Evolutionary conservation across 2,797 vertebrate species (phyloP), one percentile per base, ranked within the genome.

Genomic region (Perodicticus potto): DNA sequence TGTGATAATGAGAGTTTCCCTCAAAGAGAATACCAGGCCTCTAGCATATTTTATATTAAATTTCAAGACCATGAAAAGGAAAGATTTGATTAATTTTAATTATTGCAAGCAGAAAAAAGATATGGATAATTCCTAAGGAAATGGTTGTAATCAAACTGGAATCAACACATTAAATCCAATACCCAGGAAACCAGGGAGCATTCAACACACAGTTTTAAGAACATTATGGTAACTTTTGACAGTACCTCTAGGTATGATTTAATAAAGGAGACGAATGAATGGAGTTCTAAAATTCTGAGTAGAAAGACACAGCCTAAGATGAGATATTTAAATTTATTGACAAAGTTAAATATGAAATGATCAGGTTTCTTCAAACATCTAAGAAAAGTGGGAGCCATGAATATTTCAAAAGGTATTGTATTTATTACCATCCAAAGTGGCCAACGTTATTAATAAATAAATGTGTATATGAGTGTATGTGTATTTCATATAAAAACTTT

Each of bases 41-140:
- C 45, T 2, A 89, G 83, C 32, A 89, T 90, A 77, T 65, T 97
- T 92, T 82, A 86, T 86, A 95, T 94, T 95, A 91, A 96, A 89
- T 90, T 85, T 94, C 37, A 93, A 83, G 69, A 83, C 45, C 49
- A 94, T 76, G 22, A 57, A 94, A 95, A 87, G 27, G 37, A 94
- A 90, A 13, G 53, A 82, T 61, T 27, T 96, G 61, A 84, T 97
- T 96, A 89, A 94, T 89, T 93, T 97, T 96, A 96, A 97, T 96
- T 95, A 95, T 84, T 87, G 11, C 89, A 43, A 87, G 13, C 25
- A 74, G 81, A 59, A 96, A 86, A 94, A 86, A 84, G 53, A 72
- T 63, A 80, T 27, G 29, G 43, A 74, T 85, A 73, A 65, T 92
- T 94, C 92, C 91, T 94, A 95, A 96, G 90, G 96, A 95, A 96